Percentiles rank a stretch among this genome's conserved stretches.
These are phyloP conservation scores for Alectoris magna DNA, from an alignment of 2,797 vertebrate species.

Conservation along the genomic window DNA sequence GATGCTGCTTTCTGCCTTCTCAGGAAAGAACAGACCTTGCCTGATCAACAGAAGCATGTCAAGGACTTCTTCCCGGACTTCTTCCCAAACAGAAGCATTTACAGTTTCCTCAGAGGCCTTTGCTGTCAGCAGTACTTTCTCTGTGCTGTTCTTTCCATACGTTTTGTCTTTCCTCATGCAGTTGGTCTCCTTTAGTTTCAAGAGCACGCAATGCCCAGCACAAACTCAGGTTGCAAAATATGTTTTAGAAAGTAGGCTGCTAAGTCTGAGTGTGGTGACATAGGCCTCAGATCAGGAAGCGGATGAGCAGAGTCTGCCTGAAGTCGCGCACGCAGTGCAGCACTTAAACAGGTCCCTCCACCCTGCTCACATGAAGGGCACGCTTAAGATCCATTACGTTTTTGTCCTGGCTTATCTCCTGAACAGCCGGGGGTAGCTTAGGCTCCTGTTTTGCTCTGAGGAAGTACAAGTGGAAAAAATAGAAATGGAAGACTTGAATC, in stretches of 20 bases:
- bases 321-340: fast-evolving
- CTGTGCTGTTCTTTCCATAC: background rate
- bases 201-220: background rate
- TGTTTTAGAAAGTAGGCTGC: background rate
- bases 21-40: constrained; percentile 9
- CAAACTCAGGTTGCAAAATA: background rate
- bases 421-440: background rate
- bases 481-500: background rate
- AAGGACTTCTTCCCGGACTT: background rate
- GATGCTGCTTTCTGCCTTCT: background rate
- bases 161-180: background rate
- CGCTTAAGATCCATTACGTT: background rate
- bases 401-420: background rate
- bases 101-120: background rate
- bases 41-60: background rate
- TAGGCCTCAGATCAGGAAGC: background rate
- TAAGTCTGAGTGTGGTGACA: background rate
- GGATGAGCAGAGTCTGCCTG: background rate
- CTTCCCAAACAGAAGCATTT: background rate
- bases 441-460: background rate
- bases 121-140: background rate
- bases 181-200: background rate
- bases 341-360: background rate
- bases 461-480: constrained; percentile 19
- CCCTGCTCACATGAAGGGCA: background rate